phyloP scores from a whole-genome alignment of 2,113 vertebrate species.

The Tupaia tana region DNA sequence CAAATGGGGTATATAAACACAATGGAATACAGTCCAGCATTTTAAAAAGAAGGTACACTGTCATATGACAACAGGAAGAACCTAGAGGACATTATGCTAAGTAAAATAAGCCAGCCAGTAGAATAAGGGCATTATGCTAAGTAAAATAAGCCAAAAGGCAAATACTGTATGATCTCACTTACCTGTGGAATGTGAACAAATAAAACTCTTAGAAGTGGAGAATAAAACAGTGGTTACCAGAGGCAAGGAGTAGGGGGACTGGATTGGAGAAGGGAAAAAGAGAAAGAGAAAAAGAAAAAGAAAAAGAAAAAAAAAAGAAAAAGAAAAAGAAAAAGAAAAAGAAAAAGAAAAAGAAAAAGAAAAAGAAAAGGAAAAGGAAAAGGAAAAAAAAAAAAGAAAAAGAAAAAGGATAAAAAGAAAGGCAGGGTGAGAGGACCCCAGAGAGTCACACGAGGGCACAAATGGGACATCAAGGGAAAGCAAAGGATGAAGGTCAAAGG shows the following conservation, averaged over 20 bases:
- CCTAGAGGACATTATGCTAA: not conserved
- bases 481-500: not conserved
- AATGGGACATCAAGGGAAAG: not conserved
- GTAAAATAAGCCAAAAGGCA: not conserved
- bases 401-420: not conserved
- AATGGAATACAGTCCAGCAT: not conserved
- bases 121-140: not conserved
- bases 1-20: not conserved
- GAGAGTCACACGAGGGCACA: not conserved
- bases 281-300: too few species aligned
- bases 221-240: not conserved
- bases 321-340: not conserved
- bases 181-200: not conserved
- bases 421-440: not conserved
- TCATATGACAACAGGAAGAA: not conserved
- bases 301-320: too few species aligned
- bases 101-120: not conserved
- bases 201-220: not conserved
- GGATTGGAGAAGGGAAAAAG: not conserved
- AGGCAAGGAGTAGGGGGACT: not conserved
- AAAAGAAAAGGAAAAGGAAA: too few species aligned
- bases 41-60: not conserved
- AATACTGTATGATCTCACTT: not conserved
- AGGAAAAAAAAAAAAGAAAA: too few species aligned
- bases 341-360: too few species aligned